phyloP scores from a whole-genome alignment of 2,888 invertebrate genomes.

The Amaurobius ferox region DNA sequence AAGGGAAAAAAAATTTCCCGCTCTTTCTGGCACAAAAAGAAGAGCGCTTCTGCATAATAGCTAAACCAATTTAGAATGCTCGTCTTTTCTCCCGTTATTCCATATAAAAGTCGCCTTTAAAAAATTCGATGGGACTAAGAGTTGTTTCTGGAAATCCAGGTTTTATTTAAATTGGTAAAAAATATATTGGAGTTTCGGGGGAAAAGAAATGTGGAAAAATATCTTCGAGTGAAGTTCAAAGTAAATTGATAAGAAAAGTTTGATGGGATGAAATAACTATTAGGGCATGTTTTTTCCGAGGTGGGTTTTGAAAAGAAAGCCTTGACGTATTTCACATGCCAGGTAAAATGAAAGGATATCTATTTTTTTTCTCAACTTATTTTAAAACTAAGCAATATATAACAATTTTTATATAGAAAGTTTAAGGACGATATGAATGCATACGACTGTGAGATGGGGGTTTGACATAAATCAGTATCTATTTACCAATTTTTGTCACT shows the following conservation, averaged over 20 bases:
- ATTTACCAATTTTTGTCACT: too few species aligned
- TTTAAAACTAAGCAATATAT: too few species aligned
- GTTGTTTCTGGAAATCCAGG: slow-evolving; percentile 14
- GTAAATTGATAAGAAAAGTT: background rate
- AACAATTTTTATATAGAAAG: too few species aligned
- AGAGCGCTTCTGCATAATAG: slow-evolving; percentile 68
- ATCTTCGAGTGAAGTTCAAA: background rate
- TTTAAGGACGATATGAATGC: too few species aligned
- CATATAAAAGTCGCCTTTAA: background rate
- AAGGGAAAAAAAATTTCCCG: slow-evolving; percentile 26
- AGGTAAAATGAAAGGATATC: too few species aligned
- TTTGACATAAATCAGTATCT: too few species aligned
- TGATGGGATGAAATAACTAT: background rate
- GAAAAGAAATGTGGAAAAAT: background rate
- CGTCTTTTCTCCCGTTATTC: slow-evolving; percentile 1
- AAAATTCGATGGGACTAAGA: background rate
- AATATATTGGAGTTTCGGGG: background rate
- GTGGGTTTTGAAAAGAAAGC: background rate
- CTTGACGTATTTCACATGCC: too few species aligned
- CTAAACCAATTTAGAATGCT: slow-evolving; percentile 70
- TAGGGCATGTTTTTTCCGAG: background rate
- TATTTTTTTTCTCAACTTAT: too few species aligned
- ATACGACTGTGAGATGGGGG: too few species aligned
- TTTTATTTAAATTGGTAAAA: slow-evolving; percentile 14
- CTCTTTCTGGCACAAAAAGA: background rate